phyloP scores from a whole-genome alignment of 2,797 vertebrate species.

The Channa striata region DNA sequence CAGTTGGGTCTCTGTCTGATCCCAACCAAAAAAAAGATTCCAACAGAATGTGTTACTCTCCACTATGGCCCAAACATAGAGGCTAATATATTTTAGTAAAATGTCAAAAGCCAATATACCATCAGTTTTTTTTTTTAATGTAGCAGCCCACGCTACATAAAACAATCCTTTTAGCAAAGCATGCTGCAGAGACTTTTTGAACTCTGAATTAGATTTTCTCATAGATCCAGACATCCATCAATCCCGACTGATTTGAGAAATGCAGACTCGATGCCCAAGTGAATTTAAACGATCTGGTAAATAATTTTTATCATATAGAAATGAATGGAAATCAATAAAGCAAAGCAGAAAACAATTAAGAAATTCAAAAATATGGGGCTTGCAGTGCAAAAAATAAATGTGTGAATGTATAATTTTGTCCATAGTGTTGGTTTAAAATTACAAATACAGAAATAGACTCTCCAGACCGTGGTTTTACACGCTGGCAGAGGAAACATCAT shows the following conservation, averaged over 20 bases:
- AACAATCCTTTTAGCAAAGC: background rate
- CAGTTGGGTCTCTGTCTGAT: background rate
- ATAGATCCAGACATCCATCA: background rate
- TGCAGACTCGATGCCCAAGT: too few species aligned
- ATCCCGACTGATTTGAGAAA: background rate
- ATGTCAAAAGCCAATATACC: background rate
- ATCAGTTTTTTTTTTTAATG: background rate
- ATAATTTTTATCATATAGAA: background rate
- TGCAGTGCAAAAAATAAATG: background rate
- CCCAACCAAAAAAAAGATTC: background rate
- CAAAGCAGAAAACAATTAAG: background rate
- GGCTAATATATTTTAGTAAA: background rate
- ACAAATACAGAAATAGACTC: constrained; percentile 3
- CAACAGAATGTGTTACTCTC: background rate
- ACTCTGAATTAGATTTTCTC: background rate
- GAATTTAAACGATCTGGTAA: background rate
- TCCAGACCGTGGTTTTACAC: constrained; percentile 1
- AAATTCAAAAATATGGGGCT: background rate
- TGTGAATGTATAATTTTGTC: background rate
- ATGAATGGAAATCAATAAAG: background rate
- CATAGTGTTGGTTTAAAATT: background rate
- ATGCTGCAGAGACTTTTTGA: background rate
- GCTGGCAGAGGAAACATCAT: constrained; percentile 16
- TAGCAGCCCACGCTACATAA: background rate
- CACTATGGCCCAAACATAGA: background rate